Evolutionary conservation across 2,797 vertebrate genomes (phyloP).

Genomic region (Cuniculus paca): DNA sequence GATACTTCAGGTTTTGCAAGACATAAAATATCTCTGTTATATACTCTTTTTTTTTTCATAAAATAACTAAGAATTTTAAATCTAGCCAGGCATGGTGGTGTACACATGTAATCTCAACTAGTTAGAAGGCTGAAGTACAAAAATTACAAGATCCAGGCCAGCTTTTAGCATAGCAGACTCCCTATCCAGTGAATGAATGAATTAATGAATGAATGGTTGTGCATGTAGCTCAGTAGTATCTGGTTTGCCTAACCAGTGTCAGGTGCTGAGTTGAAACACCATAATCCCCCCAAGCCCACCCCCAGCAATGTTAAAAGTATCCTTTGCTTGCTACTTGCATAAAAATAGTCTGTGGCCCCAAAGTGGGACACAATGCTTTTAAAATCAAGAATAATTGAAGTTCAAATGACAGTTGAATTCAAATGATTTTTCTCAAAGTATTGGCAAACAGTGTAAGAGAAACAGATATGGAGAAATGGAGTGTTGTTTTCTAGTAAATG

Average conservation of each 20-base stretch:
- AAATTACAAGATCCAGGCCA: neutral
- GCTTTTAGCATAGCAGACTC: neutral
- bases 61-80: neutral
- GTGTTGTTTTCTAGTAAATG: neutral
- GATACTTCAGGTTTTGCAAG: neutral
- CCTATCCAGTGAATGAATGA: neutral
- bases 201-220: neutral
- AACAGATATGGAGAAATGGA: neutral
- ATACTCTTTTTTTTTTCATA: neutral
- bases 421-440: neutral
- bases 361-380: neutral
- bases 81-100: neutral
- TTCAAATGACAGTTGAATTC: neutral
- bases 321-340: neutral
- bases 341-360: neutral
- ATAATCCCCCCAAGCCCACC: neutral
- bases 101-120: neutral
- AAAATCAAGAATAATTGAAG: neutral
- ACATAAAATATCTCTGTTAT: neutral
- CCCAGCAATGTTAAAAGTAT: neutral
- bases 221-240: neutral
- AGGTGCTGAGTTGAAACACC: neutral
- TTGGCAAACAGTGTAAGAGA: neutral
- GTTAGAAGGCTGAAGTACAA: neutral
- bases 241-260: neutral